Percentiles rank a stretch among this genome's conserved stretches.
Conservation (phyloP, 2,797 vertebrate species). For the Halcyon leucocephala region DNA sequence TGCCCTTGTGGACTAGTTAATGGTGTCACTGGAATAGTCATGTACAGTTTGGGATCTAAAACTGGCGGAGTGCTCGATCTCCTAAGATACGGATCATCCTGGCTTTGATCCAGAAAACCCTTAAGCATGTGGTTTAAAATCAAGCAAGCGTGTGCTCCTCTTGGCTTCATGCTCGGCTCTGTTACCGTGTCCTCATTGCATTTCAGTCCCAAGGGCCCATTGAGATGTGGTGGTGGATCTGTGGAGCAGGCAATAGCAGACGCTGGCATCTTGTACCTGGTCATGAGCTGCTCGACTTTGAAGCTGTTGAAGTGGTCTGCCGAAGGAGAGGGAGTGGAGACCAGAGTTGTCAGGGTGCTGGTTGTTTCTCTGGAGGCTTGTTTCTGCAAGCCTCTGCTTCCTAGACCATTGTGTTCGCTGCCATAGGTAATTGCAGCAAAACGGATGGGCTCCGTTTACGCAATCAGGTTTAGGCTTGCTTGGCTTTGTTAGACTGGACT, state of each 20-base stretch:
- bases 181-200: accelerated
- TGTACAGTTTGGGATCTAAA: neutral
- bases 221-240: accelerated
- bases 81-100: neutral
- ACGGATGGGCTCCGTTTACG: slow-evolving; percentile 25
- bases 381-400: slow-evolving; percentile 52
- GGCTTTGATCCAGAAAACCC: neutral
- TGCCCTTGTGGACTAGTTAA: neutral
- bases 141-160: neutral
- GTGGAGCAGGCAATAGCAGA: neutral
- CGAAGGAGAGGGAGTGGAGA: neutral
- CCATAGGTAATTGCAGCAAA: neutral
- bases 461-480: slow-evolving; percentile 51
- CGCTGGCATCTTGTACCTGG: accelerated
- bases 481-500: slow-evolving; percentile 35
- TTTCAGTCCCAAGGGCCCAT: neutral
- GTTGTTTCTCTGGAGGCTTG: neutral
- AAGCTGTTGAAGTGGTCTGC: neutral
- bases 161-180: neutral
- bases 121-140: neutral
- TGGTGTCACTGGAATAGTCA: neutral
- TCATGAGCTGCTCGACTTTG: accelerated
- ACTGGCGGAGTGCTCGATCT: neutral
- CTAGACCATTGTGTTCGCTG: slow-evolving; percentile 9
- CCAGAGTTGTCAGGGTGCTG: neutral